Conservation (phyloP, 2,888 invertebrate species). For the Linnaemya vulpina region DNA sequence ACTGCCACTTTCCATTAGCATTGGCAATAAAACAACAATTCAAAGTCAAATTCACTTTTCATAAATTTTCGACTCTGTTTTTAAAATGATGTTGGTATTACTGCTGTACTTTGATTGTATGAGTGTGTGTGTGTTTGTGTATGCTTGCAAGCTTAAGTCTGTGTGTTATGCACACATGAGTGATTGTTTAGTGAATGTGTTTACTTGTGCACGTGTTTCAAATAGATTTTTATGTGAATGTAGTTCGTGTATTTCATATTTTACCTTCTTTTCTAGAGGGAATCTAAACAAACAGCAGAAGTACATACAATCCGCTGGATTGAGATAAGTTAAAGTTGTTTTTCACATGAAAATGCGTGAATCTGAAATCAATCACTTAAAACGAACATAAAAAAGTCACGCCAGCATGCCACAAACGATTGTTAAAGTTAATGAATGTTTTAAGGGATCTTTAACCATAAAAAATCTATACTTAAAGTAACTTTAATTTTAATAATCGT, state of each 20-base stretch:
- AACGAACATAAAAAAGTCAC: too few species aligned
- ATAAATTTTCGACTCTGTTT: slow-evolving; percentile 55
- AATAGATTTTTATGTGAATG: background rate
- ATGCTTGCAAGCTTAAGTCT: background rate
- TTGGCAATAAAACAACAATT: slow-evolving; percentile 55
- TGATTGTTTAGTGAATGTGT: background rate
- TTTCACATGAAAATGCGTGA: too few species aligned
- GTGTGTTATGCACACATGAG: background rate
- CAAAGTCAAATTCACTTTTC: slow-evolving; percentile 64
- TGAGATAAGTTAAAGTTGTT: background rate
- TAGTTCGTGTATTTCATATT: slow-evolving; percentile 3
- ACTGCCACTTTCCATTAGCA: slow-evolving; percentile 34
- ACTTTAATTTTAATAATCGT: too few species aligned
- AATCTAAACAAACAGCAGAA: slow-evolving; percentile 1
- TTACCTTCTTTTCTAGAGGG: background rate
- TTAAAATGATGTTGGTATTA: slow-evolving; percentile 33
- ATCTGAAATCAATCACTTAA: too few species aligned
- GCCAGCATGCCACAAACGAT: too few species aligned
- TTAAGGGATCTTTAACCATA: too few species aligned
- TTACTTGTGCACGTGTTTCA: slow-evolving; percentile 14
- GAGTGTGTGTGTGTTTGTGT: background rate
- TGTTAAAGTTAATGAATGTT: too few species aligned
- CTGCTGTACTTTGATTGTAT: background rate
- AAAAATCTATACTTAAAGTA: too few species aligned
- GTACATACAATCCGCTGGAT: background rate